Conservation (phyloP, 2,888 invertebrate genomes). For the Celastrina argiolus region DNA sequence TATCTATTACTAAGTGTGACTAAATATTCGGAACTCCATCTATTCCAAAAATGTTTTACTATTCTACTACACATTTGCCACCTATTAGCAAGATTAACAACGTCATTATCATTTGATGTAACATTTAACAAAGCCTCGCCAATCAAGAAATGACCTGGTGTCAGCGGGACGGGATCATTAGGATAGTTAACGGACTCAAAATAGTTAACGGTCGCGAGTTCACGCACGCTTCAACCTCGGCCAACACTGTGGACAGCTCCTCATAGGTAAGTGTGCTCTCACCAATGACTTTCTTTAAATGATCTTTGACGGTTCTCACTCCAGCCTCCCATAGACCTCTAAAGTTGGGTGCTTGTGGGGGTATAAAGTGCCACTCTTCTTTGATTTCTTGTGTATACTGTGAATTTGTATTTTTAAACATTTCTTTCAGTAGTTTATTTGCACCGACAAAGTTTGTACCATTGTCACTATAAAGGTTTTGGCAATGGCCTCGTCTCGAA, state of each 20-base stretch:
- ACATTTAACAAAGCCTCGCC: neutral
- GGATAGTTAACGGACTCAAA: conserved; percentile 23
- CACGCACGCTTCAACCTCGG: conserved; percentile 32
- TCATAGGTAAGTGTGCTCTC: conserved; percentile 22
- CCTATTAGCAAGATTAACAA: neutral
- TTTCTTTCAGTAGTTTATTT: conserved; percentile 23
- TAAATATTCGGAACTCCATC: conserved; percentile 29
- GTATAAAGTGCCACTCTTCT: conserved; percentile 33
- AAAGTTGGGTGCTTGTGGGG: conserved; percentile 31
- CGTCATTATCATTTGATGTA: neutral
- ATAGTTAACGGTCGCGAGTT: conserved; percentile 32
- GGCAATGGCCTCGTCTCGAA: conserved; percentile 29
- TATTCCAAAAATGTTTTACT: conserved; percentile 30
- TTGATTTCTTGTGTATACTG: too few relatives aligned
- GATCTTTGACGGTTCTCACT: conserved; percentile 23
- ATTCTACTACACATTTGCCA: conserved; percentile 18
- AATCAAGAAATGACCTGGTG: conserved; percentile 7
- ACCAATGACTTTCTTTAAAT: conserved; percentile 26
- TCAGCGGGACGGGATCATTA: neutral
- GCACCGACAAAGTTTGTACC: conserved; percentile 35
- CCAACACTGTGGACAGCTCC: conserved; percentile 28
- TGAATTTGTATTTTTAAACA: conserved; percentile 23
- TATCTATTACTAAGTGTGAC: conserved; percentile 25
- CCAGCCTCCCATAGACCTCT: conserved; percentile 33
- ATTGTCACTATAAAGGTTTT: conserved; percentile 32